A percentile compares a stretch with the other conserved stretches of the same genome.
These are phyloP conservation scores for Brachymystax lenok DNA, from an alignment of 2,797 vertebrate genomes.

Conservation along the genomic window DNA sequence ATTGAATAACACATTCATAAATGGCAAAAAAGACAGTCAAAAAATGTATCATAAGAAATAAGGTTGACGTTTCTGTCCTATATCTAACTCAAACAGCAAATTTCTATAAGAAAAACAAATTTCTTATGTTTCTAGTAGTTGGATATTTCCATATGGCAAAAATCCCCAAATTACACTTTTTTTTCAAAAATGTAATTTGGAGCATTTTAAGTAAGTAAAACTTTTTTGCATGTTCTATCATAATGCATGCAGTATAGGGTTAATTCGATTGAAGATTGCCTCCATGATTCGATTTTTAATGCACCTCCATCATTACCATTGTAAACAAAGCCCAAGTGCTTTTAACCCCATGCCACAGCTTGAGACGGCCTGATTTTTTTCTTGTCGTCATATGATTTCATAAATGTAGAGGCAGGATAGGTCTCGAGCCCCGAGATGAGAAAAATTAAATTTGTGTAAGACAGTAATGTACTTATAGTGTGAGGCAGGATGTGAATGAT, in stretches of 20 bases:
- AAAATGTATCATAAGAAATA: no score
- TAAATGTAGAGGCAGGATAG: slow-evolving; percentile 9
- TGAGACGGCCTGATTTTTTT: neutral
- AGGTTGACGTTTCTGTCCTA: no score
- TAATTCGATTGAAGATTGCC: neutral
- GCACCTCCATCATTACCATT: neutral
- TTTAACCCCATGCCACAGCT: neutral
- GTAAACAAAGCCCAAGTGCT: neutral
- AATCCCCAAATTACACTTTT: no score
- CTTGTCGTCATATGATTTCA: slow-evolving; percentile 11
- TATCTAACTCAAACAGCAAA: neutral
- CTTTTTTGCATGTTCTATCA: no score
- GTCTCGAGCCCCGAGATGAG: slow-evolving; percentile 34
- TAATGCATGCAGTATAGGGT: neutral
- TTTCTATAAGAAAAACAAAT: no score
- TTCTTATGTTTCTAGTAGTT: no score
- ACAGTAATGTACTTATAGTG: slow-evolving; percentile 40
- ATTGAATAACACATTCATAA: neutral
- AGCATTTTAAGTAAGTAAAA: no score
- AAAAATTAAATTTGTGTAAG: slow-evolving; percentile 45
- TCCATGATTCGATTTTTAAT: neutral
- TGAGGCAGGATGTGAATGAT: slow-evolving; percentile 50
- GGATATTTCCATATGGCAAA: no score
- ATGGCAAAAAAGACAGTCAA: no score
- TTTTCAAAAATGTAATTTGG: no score